Evolutionary conservation across 2,113 vertebrate species (phyloP).

Genomic region (Melanerpes formicivorus): DNA sequence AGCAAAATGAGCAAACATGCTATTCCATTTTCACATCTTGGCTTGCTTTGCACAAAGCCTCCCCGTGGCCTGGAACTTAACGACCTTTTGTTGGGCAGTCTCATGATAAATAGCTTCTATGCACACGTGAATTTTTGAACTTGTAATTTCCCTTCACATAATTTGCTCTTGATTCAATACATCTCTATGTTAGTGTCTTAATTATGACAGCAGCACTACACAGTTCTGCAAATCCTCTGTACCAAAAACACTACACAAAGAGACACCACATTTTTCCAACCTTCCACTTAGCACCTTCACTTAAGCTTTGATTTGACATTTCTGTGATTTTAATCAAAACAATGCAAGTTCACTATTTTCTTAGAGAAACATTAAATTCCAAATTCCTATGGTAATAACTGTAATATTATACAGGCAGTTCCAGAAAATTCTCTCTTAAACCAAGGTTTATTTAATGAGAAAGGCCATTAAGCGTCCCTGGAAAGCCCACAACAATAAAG

Average conservation of each 20-base stretch:
- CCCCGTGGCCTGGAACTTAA: not conserved
- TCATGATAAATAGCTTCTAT: not conserved
- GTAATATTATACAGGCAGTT: not conserved
- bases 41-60: not conserved
- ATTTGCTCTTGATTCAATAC: slow-evolving; percentile 3
- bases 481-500: not conserved
- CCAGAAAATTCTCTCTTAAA: not conserved
- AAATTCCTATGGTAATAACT: not conserved
- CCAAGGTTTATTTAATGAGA: not conserved
- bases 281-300: not conserved
- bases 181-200: not conserved
- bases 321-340: not conserved
- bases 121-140: not conserved
- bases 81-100: not conserved
- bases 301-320: not conserved
- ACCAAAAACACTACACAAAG: not conserved
- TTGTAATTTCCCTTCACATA: not conserved
- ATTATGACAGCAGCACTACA: not conserved
- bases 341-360: not conserved
- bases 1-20: not conserved
- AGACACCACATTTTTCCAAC: not conserved
- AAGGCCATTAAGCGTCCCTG: not conserved
- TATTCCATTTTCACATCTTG: not conserved
- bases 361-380: not conserved
- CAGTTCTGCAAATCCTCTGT: not conserved